phyloP scores from a whole-genome alignment of 2,113 vertebrate species.

The Ivindomyrus marchei region DNA sequence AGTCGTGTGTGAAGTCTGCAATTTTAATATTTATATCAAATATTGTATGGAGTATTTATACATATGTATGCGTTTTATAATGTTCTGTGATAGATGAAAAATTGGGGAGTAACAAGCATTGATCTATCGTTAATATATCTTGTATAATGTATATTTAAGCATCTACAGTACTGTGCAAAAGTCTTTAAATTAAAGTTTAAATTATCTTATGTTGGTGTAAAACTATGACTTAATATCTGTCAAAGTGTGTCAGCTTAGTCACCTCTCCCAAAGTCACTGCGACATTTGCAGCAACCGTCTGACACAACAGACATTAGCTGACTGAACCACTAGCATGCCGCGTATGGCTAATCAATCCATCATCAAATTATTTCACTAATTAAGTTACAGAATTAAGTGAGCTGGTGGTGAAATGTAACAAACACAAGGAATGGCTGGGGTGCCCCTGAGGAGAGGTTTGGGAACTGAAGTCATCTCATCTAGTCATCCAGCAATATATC shows the following conservation, averaged over 20 bases:
- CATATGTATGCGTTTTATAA: not conserved
- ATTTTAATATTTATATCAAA: slow-evolving; percentile 7
- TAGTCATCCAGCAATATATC: not conserved
- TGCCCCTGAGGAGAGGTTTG: not conserved
- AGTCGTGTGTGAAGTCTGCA: not conserved
- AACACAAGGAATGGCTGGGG: not conserved
- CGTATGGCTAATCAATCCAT: not conserved
- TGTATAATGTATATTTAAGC: not conserved
- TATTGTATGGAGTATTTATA: slow-evolving; percentile 1
- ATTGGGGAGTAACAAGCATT: not conserved
- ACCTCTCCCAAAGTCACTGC: not conserved
- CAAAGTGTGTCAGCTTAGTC: not conserved
- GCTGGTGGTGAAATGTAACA: not conserved
- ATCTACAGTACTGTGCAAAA: not conserved
- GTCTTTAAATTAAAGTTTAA: not conserved
- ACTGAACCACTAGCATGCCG: not conserved
- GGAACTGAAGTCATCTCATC: not conserved
- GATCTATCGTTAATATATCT: not conserved
- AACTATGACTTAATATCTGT: not conserved
- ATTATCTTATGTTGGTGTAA: not conserved
- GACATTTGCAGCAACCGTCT: not conserved
- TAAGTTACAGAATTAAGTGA: not conserved
- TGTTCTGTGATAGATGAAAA: not conserved
- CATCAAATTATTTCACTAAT: not conserved
- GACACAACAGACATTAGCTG: not conserved